Conservation (phyloP, 92 coral and sea anemone species). For the Palythoa caribaeorum region DNA sequence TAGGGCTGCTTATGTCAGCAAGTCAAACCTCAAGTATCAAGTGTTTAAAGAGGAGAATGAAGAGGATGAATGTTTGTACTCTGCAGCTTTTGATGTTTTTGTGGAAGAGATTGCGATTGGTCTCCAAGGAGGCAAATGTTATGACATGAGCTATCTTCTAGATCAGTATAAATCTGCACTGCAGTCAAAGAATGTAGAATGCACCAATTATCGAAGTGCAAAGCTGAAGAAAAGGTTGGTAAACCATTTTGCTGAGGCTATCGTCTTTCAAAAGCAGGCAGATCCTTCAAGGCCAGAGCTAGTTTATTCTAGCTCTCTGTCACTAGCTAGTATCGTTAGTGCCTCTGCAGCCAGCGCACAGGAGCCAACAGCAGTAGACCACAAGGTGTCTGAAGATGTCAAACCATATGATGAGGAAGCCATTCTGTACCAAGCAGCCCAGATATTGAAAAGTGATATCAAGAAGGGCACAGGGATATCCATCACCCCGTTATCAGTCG, state of each 20-base stretch:
- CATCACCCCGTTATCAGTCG: neutral
- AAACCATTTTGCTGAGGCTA: conserved; percentile 47
- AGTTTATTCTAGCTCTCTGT: conserved; percentile 65
- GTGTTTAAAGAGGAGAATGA: neutral
- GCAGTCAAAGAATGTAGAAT: neutral
- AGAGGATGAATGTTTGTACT: neutral
- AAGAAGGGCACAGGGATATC: neutral
- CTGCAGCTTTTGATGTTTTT: neutral
- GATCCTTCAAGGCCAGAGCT: conserved; percentile 74
- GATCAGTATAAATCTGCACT: neutral
- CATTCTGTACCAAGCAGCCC: neutral
- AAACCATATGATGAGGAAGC: neutral
- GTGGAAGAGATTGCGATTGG: neutral
- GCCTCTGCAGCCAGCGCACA: neutral
- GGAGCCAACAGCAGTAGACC: neutral
- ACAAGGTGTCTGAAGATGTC: neutral
- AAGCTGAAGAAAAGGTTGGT: conserved; percentile 61
- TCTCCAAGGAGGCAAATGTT: neutral
- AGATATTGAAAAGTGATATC: neutral
- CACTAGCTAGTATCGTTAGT: conserved; percentile 59
- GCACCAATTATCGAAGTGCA: neutral
- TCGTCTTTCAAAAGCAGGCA: conserved; percentile 71
- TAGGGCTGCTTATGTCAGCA: neutral
- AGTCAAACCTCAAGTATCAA: neutral
- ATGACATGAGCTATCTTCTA: neutral